These are phyloP conservation scores for Leucopsar rothschildi DNA, from an alignment of 2,113 vertebrate genomes.

Conservation along the genomic window DNA sequence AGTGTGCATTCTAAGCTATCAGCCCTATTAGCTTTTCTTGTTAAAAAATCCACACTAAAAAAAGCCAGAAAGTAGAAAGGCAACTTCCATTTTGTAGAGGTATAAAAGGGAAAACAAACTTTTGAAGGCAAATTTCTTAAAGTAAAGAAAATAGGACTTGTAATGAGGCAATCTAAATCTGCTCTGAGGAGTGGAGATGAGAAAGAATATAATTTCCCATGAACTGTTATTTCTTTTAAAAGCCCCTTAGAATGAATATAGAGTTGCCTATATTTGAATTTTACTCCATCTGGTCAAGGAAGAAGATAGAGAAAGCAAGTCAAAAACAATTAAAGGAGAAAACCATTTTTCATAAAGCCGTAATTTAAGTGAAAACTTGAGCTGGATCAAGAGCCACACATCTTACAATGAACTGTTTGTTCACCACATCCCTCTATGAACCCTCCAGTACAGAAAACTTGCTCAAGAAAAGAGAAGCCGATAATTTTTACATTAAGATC, in stretches of 20 bases:
- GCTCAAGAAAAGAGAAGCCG: not conserved
- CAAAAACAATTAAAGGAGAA: not conserved
- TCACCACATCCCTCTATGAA: not conserved
- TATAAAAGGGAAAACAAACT: constrained; percentile 2
- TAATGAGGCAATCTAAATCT: constrained; percentile 17
- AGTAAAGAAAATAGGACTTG: not conserved
- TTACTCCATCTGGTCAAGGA: not conserved
- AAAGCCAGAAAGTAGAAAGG: not conserved
- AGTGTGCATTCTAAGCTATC: not conserved
- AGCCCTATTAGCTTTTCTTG: not conserved
- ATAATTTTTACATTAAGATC: not conserved
- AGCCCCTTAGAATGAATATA: not conserved
- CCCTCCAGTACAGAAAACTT: not conserved
- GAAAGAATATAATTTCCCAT: not conserved
- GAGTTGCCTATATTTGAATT: not conserved
- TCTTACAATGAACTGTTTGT: not conserved
- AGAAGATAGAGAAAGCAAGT: not conserved
- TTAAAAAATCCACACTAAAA: not conserved
- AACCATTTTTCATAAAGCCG: not conserved
- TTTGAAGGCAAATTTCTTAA: not conserved
- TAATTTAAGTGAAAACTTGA: not conserved
- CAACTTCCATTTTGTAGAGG: not conserved
- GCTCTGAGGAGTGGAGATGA: not conserved
- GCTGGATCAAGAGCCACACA: not conserved
- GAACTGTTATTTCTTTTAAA: not conserved